A percentile compares a stretch with the other conserved stretches of the same genome.
These are phyloP conservation scores for Tupaia tana DNA, from an alignment of 2,113 vertebrate genomes.

Conservation along the genomic window DNA sequence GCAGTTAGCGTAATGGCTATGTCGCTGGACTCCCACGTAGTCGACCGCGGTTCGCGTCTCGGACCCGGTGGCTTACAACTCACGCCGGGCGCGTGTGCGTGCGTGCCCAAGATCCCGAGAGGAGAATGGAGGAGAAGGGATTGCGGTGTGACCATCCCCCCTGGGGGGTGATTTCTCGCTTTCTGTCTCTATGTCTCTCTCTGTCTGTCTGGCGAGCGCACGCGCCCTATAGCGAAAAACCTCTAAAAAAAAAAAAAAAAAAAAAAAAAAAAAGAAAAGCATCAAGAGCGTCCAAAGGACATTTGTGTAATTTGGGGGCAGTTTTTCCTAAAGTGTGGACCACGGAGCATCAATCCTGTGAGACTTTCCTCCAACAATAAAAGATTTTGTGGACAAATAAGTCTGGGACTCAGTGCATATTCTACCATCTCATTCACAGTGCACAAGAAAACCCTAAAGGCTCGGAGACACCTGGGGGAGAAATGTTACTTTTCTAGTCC, in stretches of 20 bases:
- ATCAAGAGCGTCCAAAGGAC: background rate
- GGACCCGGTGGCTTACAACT: too few relatives aligned
- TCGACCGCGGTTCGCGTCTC: too few relatives aligned
- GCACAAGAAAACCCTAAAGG: background rate
- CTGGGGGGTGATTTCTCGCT: too few relatives aligned
- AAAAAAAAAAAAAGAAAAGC: background rate
- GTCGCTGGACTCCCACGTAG: too few relatives aligned
- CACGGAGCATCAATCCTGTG: background rate
- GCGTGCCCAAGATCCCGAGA: too few relatives aligned
- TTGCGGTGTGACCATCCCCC: too few relatives aligned
- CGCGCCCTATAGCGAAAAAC: too few relatives aligned
- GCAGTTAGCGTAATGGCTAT: too few relatives aligned
- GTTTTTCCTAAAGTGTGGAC: background rate
- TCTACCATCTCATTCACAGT: background rate
- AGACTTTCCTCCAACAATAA: background rate
- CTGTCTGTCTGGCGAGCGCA: too few relatives aligned
- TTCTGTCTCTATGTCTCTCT: too few relatives aligned
- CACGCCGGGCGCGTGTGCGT: too few relatives aligned
- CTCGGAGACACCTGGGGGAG: background rate
- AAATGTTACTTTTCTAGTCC: background rate
- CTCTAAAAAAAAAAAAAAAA: background rate
- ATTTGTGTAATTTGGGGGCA: background rate
- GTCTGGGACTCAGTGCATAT: background rate
- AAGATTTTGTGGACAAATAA: background rate
- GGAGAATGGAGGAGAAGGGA: too few relatives aligned